phyloP scores from a whole-genome alignment of 2,888 invertebrate genomes.

The Caenorhabditis wallacei region DNA sequence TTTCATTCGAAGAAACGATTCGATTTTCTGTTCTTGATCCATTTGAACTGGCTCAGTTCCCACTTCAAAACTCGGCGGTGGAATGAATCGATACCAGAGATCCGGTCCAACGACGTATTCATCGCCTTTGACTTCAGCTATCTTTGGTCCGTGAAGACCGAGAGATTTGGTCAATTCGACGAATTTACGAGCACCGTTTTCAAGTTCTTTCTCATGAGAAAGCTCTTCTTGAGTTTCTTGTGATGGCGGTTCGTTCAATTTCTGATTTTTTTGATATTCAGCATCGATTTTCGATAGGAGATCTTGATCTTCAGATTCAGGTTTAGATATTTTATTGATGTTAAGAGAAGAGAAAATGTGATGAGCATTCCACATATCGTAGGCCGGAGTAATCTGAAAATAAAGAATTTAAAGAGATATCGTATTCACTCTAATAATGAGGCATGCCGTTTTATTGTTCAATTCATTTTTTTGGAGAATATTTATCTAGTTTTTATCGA shows the following conservation, averaged over 20 bases:
- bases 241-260: not conserved
- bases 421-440: too few species aligned
- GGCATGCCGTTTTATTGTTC: too few species aligned
- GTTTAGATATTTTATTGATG: not conserved
- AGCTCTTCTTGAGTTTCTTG: not conserved
- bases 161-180: not conserved
- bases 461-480: too few species aligned
- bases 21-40: slow-evolving; percentile 25
- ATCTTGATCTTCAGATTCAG: slow-evolving; percentile 1
- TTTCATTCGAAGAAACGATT: slow-evolving; percentile 37
- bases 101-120: slow-evolving; percentile 42
- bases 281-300: slow-evolving; percentile 19
- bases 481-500: too few species aligned
- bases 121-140: not conserved
- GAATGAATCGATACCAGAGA: slow-evolving; percentile 41
- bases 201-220: not conserved
- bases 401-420: too few species aligned
- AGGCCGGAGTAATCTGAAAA: not conserved
- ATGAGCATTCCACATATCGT: slow-evolving; percentile 18
- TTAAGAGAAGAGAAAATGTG: slow-evolving; percentile 5
- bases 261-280: not conserved
- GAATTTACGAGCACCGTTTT: slow-evolving; percentile 22
- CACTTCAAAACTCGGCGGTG: slow-evolving; percentile 19
- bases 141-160: slow-evolving; percentile 14
- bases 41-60: slow-evolving; percentile 11